Evolutionary conservation across 92 coral and sea anemone genomes (phyloP).

Genomic region (Phymanthus crucifer): DNA sequence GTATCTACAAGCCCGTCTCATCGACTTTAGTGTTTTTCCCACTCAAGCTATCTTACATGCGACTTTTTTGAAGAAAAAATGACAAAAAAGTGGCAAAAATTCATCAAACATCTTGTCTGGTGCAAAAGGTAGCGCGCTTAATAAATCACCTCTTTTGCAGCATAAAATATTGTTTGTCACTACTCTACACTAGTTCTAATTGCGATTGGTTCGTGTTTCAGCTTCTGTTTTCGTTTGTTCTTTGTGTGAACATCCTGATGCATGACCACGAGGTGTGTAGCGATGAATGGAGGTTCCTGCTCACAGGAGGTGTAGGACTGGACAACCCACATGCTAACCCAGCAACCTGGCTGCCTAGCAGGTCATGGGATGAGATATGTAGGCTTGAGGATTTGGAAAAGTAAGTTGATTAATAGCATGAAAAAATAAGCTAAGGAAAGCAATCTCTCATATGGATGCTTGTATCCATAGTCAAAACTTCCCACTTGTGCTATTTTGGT

Average conservation of each 20-base stretch:
- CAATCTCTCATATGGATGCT: too few species aligned
- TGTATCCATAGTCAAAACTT: background rate
- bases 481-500: background rate
- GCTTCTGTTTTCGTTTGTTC: slow-evolving; percentile 92
- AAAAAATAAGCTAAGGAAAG: too few species aligned
- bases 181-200: background rate
- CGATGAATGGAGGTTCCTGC: slow-evolving; percentile 91
- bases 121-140: too few species aligned
- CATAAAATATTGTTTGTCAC: too few species aligned
- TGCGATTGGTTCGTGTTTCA: slow-evolving; percentile 15
- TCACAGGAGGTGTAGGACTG: slow-evolving; percentile 97
- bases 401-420: too few species aligned
- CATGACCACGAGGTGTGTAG: slow-evolving; percentile 91
- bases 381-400: slow-evolving; percentile 78
- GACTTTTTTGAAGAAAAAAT: too few species aligned
- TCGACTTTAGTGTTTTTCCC: too few species aligned
- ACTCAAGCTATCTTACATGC: too few species aligned
- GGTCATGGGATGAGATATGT: slow-evolving; percentile 98
- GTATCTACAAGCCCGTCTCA: too few species aligned
- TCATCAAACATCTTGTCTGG: too few species aligned
- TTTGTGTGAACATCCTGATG: slow-evolving; percentile 88
- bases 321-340: slow-evolving; percentile 97
- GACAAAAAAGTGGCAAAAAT: too few species aligned
- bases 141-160: too few species aligned
- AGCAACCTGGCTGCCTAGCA: slow-evolving; percentile 86